Percentiles rank a stretch among this genome's conserved stretches.
phyloP scores from a whole-genome alignment of 2,888 invertebrate species.

The Parnassius mnemosyne region DNA sequence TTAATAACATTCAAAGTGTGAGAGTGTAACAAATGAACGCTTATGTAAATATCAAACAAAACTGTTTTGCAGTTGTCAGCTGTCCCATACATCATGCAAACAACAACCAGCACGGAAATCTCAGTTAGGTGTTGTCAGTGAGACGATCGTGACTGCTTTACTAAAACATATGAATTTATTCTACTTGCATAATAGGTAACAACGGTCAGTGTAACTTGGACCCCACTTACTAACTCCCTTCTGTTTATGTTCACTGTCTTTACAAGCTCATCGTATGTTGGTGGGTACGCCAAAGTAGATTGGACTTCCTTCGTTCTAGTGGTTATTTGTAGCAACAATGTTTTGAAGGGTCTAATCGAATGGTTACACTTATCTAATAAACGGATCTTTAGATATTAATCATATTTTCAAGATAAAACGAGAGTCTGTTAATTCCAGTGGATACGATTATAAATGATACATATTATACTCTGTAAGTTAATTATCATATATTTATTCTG shows the following conservation, averaged over 20 bases:
- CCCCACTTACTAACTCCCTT: neutral
- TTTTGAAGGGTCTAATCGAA: constrained; percentile 14
- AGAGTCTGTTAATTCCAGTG: too few species aligned
- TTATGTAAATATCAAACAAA: constrained; percentile 12
- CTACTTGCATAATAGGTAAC: constrained; percentile 33
- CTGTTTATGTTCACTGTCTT: constrained; percentile 1
- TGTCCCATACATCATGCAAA: constrained; percentile 24
- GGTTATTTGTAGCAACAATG: neutral
- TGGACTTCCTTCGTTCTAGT: neutral
- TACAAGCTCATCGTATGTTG: neutral
- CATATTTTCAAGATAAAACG: neutral
- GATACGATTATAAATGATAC: too few species aligned
- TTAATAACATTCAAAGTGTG: constrained; percentile 1
- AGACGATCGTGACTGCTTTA: constrained; percentile 35
- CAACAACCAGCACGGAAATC: constrained; percentile 28
- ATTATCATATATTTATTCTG: too few species aligned
- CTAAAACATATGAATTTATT: constrained; percentile 32
- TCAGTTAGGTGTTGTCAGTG: constrained; percentile 25
- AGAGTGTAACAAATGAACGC: neutral
- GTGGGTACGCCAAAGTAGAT: neutral
- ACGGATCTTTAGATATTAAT: neutral
- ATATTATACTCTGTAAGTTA: too few species aligned
- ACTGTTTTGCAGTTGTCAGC: constrained; percentile 5
- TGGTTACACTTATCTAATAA: neutral
- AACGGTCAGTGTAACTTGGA: constrained; percentile 25